phyloP scores from a whole-genome alignment of 2,888 invertebrate species.

The Heliconius cydno region DNA sequence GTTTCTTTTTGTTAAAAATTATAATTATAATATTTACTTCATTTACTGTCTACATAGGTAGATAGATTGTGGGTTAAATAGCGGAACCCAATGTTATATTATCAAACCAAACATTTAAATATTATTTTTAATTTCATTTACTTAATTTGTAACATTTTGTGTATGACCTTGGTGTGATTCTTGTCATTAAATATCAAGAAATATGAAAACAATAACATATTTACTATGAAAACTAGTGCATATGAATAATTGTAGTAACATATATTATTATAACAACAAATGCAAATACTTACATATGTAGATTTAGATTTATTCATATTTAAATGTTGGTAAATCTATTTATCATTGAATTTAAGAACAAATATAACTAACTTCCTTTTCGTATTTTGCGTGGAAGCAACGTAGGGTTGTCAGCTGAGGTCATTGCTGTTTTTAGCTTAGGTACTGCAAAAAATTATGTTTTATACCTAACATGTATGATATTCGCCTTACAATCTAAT shows the following conservation, averaged over 20 bases:
- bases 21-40: background rate
- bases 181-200: slow-evolving; percentile 4
- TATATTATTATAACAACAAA: slow-evolving; percentile 18
- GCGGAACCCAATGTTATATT: background rate
- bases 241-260: background rate
- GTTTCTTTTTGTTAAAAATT: no score
- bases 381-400: background rate
- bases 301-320: slow-evolving; percentile 1
- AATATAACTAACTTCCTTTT: background rate
- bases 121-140: background rate
- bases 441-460: background rate
- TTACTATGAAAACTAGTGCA: slow-evolving; percentile 2
- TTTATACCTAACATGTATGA: background rate
- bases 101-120: background rate
- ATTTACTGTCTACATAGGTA: background rate
- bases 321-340: background rate
- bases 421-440: background rate
- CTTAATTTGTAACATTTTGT: background rate
- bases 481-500: background rate
- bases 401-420: background rate
- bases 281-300: background rate
- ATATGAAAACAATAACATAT: slow-evolving; percentile 12
- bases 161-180: background rate
- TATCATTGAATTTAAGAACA: background rate
- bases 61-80: background rate